Evolutionary conservation across 30 jellyfish, hydroid and myxozoan genomes (phyloP).

Genomic region (Cassiopea xamachana): DNA sequence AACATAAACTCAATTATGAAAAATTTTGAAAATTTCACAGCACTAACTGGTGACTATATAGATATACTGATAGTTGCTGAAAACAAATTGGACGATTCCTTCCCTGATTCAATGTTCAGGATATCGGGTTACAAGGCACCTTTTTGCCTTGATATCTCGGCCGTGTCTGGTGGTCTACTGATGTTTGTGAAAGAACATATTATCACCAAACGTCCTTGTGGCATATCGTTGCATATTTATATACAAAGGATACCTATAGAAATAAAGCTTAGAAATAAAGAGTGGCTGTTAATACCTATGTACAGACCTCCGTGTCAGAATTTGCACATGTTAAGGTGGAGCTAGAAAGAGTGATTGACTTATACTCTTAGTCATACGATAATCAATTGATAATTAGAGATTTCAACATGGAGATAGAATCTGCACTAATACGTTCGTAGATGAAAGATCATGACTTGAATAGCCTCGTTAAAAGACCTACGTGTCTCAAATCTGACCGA

Average conservation of each 20-base stretch:
- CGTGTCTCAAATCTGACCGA: slow-evolving; percentile 9
- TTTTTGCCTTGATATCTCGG: too few relatives aligned
- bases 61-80: too few relatives aligned
- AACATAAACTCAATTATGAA: too few relatives aligned
- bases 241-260: background rate
- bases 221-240: too few relatives aligned
- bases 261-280: background rate
- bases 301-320: slow-evolving; percentile 35
- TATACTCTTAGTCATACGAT: slow-evolving; percentile 1
- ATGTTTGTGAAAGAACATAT: too few relatives aligned
- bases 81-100: too few relatives aligned
- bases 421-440: background rate
- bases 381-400: slow-evolving; percentile 24
- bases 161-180: too few relatives aligned
- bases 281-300: slow-evolving; percentile 18
- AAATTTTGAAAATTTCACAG: too few relatives aligned
- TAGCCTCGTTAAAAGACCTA: slow-evolving; percentile 11
- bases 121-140: too few relatives aligned
- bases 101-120: too few relatives aligned
- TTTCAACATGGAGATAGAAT: slow-evolving; percentile 12
- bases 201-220: too few relatives aligned
- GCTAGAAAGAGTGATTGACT: slow-evolving; percentile 22
- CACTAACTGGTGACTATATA: too few relatives aligned
- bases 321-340: background rate
- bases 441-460: slow-evolving; percentile 1